Conservation (phyloP, 2,797 vertebrate genomes). For the Philypnodon macrostomus region DNA sequence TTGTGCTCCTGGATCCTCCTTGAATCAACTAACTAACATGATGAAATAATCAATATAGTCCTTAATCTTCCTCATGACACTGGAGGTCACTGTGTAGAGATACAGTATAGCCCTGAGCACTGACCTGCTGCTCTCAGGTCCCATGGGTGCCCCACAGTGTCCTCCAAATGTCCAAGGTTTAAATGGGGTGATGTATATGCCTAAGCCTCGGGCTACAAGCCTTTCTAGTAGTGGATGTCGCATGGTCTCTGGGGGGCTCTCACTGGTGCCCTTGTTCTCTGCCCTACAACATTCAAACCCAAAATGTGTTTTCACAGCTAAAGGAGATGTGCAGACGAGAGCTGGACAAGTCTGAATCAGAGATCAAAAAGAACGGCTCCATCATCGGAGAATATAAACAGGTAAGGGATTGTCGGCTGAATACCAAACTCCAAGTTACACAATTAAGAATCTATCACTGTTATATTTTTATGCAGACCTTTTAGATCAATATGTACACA, state of each 20-base stretch:
- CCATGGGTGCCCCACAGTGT: conserved; percentile 23
- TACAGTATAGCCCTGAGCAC: conserved; percentile 13
- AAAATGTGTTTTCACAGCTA: conserved; percentile 75
- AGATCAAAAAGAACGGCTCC: conserved; percentile 97
- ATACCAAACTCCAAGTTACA: no score
- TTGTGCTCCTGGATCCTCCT: not conserved
- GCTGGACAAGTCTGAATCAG: conserved; percentile 94
- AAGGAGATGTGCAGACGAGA: conserved; percentile 98
- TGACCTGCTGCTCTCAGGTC: conserved; percentile 23
- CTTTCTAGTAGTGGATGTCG: conserved; percentile 25
- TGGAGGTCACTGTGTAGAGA: conserved; percentile 25
- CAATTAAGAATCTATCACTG: no score
- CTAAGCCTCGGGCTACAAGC: conserved; percentile 34
- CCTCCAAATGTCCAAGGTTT: conserved; percentile 45
- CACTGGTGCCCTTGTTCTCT: conserved; percentile 36
- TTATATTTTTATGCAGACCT: no score
- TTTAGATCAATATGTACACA: no score
- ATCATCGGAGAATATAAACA: conserved; percentile 99
- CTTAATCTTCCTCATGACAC: not conserved
- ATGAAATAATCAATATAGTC: not conserved
- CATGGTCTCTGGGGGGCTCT: conserved; percentile 35
- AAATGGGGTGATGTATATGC: conserved; percentile 51
- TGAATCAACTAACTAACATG: not conserved
- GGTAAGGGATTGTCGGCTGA: conserved; percentile 64
- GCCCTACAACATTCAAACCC: conserved; percentile 23